phyloP scores from a whole-genome alignment of 1,140 invertebrate genomes.

The Cotesia typhae region DNA sequence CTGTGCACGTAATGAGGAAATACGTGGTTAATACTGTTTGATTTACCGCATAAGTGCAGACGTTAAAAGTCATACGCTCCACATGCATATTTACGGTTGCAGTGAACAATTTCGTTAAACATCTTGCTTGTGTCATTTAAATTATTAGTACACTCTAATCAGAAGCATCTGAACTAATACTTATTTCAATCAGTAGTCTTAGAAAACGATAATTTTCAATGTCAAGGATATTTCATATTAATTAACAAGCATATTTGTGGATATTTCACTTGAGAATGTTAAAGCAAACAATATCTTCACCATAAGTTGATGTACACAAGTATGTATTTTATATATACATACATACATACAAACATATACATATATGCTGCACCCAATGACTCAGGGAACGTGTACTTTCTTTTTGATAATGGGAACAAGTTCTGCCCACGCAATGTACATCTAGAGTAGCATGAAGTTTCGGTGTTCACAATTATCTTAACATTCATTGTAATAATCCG shows the following conservation, averaged over 20 bases:
- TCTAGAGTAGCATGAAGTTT: slow-evolving; percentile 7
- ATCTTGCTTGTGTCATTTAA: background rate
- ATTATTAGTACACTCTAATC: no score
- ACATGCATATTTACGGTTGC: slow-evolving; percentile 13
- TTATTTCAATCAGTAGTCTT: no score
- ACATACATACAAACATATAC: background rate
- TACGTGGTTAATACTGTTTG: slow-evolving; percentile 39
- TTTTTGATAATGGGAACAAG: slow-evolving; percentile 35
- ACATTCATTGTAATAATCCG: background rate
- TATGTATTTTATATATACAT: no score
- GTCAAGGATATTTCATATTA: no score
- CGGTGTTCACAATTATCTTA: slow-evolving; percentile 4
- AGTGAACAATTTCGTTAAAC: slow-evolving; percentile 9
- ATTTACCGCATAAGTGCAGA: slow-evolving; percentile 36
- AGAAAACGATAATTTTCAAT: no score
- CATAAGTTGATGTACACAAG: no score
- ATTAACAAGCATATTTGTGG: no score
- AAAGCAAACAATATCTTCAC: no score
- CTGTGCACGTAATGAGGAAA: slow-evolving; percentile 40
- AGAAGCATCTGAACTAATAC: no score
- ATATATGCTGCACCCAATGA: slow-evolving; percentile 33
- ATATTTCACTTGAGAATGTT: no score
- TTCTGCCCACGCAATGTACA: slow-evolving; percentile 25
- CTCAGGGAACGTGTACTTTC: slow-evolving; percentile 30
- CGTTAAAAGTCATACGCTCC: slow-evolving; percentile 22